Conservation (phyloP, 2,888 invertebrate species). For the Heliconius charithonia region DNA sequence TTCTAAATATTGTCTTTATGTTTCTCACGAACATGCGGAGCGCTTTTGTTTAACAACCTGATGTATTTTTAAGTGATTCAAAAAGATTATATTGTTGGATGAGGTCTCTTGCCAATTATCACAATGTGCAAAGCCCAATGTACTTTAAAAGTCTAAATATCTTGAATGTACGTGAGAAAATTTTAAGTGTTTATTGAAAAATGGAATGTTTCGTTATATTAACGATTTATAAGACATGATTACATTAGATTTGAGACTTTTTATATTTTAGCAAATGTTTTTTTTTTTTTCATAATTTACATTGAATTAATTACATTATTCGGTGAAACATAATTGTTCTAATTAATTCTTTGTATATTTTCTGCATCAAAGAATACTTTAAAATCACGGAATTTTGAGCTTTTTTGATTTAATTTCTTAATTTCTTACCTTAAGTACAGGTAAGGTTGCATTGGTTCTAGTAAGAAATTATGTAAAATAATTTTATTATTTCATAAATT, state of each 20-base stretch:
- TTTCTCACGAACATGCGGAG: constrained; percentile 46
- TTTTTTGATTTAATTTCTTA: neutral
- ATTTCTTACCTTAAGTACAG: neutral
- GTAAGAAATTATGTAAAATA: too few relatives aligned
- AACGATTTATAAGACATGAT: constrained; percentile 54
- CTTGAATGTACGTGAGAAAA: constrained; percentile 57
- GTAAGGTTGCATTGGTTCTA: too few relatives aligned
- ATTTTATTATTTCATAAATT: too few relatives aligned
- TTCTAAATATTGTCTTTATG: constrained; percentile 26
- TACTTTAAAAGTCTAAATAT: constrained; percentile 54
- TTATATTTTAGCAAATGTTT: too few relatives aligned
- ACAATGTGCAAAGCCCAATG: constrained; percentile 48
- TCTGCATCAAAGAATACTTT: neutral
- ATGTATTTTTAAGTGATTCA: constrained; percentile 73
- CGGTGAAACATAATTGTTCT: neutral
- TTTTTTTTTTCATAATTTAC: neutral
- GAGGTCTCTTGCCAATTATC: constrained; percentile 66
- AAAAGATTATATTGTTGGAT: constrained; percentile 59
- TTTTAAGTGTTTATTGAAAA: constrained; percentile 60
- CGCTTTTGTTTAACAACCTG: constrained; percentile 64
- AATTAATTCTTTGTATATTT: neutral
- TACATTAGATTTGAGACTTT: constrained; percentile 13
- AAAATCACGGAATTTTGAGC: neutral
- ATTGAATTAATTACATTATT: neutral
- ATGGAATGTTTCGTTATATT: constrained; percentile 55